Conservation (phyloP, 2,797 vertebrate genomes). For the Urophycis tenuis region DNA sequence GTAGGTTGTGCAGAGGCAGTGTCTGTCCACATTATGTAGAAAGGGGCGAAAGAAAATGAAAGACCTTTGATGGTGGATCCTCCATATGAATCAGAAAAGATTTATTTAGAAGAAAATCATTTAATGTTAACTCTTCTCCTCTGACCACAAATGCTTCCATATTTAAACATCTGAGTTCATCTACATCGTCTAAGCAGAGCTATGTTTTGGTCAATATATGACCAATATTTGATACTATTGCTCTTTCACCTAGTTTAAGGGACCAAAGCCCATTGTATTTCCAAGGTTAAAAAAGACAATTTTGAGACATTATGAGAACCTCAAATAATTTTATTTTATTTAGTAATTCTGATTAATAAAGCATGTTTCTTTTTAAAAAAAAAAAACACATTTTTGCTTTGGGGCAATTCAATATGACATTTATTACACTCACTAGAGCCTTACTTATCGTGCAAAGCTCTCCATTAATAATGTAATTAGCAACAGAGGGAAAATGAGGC, state of each 20-base stretch:
- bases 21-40: slow-evolving; percentile 47
- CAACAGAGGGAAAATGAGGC: slow-evolving; percentile 28
- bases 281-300: too few species aligned
- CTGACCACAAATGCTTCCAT: slow-evolving; percentile 1
- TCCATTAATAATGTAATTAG: slow-evolving; percentile 60
- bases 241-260: neutral
- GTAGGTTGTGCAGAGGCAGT: slow-evolving; percentile 30
- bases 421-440: slow-evolving; percentile 31
- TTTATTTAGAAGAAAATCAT: slow-evolving; percentile 31
- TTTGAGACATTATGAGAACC: too few species aligned
- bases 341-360: neutral
- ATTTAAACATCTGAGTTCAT: neutral
- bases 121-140: slow-evolving; percentile 15
- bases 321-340: neutral
- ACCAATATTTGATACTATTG: neutral
- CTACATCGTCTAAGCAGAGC: neutral
- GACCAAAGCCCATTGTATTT: neutral
- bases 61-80: slow-evolving; percentile 49
- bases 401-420: neutral
- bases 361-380: neutral
- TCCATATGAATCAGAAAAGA: slow-evolving; percentile 25
- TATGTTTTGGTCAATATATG: neutral
- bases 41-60: slow-evolving; percentile 55
- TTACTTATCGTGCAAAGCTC: slow-evolving; percentile 35
- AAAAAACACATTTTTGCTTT: too few species aligned